A percentile compares a stretch with the other conserved stretches of the same genome.
phyloP scores from a whole-genome alignment of 1,140 invertebrate species.

The Steinernema feltiae region DNA sequence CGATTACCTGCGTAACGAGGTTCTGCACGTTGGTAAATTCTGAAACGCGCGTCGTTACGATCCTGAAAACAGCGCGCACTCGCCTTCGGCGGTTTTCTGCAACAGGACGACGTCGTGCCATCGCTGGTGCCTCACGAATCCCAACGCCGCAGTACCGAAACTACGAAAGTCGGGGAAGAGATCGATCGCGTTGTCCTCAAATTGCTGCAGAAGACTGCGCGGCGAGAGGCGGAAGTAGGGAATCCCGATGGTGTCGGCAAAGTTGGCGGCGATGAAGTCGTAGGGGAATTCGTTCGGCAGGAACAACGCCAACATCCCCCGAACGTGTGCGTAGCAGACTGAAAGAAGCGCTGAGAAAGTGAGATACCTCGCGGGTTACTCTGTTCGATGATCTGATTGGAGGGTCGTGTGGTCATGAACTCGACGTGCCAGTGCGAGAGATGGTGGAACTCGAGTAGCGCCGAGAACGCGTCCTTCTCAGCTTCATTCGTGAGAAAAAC shows the following conservation, averaged over 20 bases:
- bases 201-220: not conserved
- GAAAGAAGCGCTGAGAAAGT: not conserved
- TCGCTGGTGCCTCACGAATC: not conserved
- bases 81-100: not conserved
- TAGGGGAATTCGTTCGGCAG: not conserved
- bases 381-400: not conserved
- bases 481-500: not conserved
- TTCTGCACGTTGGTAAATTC: not conserved
- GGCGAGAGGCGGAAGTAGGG: not conserved
- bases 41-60: not conserved
- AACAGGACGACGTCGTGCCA: not conserved
- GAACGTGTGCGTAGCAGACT: not conserved
- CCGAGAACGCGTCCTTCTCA: conserved; percentile 6
- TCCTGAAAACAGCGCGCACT: too few relatives aligned
- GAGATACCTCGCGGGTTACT: not conserved
- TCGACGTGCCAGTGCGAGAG: conserved; percentile 6
- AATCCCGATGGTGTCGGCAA: not conserved
- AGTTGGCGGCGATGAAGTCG: not conserved
- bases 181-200: not conserved
- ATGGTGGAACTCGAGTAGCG: not conserved
- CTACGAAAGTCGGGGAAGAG: not conserved
- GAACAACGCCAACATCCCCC: not conserved
- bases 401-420: not conserved
- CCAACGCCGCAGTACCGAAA: not conserved
- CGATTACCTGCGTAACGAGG: too few relatives aligned